These are phyloP conservation scores for Brachionus plicatilis DNA, from an alignment of 1,140 invertebrate genomes.

Conservation along the genomic window DNA sequence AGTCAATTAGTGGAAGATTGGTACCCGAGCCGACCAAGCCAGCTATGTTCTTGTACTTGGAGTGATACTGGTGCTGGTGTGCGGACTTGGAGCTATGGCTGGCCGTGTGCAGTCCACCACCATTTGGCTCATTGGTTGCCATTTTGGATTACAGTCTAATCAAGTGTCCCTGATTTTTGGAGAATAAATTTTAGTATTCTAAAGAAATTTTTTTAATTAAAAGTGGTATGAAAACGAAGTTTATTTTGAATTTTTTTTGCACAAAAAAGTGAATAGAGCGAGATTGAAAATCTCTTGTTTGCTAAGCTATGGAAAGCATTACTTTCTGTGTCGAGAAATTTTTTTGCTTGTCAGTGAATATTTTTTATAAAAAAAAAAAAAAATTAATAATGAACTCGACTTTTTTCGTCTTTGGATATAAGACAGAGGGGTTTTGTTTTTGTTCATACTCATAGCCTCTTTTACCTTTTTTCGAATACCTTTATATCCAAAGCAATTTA, in stretches of 20 bases:
- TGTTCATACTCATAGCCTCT: background rate
- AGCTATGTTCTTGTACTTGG: background rate
- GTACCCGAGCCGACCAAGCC: conserved; percentile 3
- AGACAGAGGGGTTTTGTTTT: background rate
- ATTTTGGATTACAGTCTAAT: background rate
- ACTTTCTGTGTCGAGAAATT: background rate
- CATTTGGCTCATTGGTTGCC: background rate
- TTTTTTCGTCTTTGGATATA: background rate
- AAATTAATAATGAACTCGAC: background rate
- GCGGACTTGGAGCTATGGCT: background rate
- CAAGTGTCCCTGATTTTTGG: background rate
- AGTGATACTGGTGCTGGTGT: background rate
- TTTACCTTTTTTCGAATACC: background rate
- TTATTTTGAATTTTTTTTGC: background rate
- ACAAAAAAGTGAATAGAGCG: background rate
- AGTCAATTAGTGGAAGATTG: conserved; percentile 1
- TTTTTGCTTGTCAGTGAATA: background rate
- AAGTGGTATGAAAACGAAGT: background rate
- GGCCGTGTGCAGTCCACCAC: background rate
- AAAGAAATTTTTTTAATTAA: background rate
- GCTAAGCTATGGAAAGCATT: background rate
- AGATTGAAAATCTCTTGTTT: background rate
- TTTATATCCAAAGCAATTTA: background rate
- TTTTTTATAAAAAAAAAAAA: background rate
- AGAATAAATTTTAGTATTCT: background rate